These are phyloP conservation scores for Coregonus suidteri DNA, from an alignment of 2,797 vertebrate genomes.

Conservation along the genomic window DNA sequence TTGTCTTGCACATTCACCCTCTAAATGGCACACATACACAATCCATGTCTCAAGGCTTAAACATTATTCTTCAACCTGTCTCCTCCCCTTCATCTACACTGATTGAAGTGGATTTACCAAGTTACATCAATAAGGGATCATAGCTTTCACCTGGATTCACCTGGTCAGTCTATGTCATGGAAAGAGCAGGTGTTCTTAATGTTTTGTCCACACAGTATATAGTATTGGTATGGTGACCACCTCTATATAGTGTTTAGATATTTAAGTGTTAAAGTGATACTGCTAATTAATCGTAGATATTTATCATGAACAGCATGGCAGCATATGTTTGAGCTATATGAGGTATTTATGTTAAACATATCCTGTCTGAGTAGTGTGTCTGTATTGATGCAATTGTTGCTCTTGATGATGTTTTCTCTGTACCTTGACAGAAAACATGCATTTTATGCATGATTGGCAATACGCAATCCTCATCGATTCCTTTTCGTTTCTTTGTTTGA, in stretches of 20 bases:
- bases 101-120: too few species aligned
- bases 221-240: background rate
- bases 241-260: background rate
- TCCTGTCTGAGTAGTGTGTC: background rate
- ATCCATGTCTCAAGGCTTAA: too few species aligned
- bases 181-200: too few species aligned
- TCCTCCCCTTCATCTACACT: too few species aligned
- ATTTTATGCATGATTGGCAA: too few species aligned
- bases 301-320: background rate
- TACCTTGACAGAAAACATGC: background rate
- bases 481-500: slow-evolving; percentile 59
- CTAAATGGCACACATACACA: too few species aligned
- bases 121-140: too few species aligned
- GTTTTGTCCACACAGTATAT: background rate
- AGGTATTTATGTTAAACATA: background rate
- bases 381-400: background rate
- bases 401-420: background rate
- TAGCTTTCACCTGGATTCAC: too few species aligned
- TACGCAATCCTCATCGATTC: slow-evolving; percentile 29
- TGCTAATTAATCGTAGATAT: background rate
- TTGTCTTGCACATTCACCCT: too few species aligned
- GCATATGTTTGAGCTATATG: background rate
- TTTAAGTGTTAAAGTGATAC: background rate
- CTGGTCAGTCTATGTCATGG: too few species aligned
- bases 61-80: too few species aligned